These are phyloP conservation scores for Bembecia ichneumoniformis DNA, from an alignment of 2,888 invertebrate genomes.

Conservation along the genomic window DNA sequence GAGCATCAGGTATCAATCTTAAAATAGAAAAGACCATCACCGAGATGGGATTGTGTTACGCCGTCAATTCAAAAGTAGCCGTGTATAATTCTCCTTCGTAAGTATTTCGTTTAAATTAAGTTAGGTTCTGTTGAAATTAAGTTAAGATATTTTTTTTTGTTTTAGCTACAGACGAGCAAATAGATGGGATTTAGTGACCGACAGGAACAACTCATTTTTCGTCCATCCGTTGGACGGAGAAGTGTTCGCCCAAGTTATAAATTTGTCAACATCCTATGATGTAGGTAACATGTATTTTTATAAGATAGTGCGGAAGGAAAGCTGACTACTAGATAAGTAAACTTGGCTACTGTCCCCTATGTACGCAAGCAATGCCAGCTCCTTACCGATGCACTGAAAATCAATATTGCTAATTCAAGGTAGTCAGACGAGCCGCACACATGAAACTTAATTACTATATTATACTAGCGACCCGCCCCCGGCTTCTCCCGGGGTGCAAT, in stretches of 20 bases:
- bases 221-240: slow-evolving; percentile 82
- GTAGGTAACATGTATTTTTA: slow-evolving; percentile 50
- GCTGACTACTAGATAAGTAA: too few relatives aligned
- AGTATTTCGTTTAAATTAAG: slow-evolving; percentile 22
- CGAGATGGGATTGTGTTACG: slow-evolving; percentile 79
- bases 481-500: too few relatives aligned
- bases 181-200: slow-evolving; percentile 62
- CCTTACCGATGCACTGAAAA: too few relatives aligned
- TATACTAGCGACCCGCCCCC: too few relatives aligned
- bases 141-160: neutral
- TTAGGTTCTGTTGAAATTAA: neutral
- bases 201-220: slow-evolving; percentile 57
- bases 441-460: too few relatives aligned
- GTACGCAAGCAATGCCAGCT: too few relatives aligned
- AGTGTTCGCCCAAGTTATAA: slow-evolving; percentile 81
- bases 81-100: slow-evolving; percentile 72
- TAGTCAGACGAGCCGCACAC: too few relatives aligned
- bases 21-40: slow-evolving; percentile 74
- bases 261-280: slow-evolving; percentile 76
- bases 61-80: slow-evolving; percentile 77
- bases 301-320: neutral
- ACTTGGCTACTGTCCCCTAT: too few relatives aligned
- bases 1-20: slow-evolving; percentile 63
- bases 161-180: slow-evolving; percentile 71
- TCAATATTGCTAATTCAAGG: too few relatives aligned